Evolutionary conservation across 1,140 invertebrate genomes (phyloP), one percentile per base, ranked within the genome.

Genomic region (Megalonaias nervosa): DNA sequence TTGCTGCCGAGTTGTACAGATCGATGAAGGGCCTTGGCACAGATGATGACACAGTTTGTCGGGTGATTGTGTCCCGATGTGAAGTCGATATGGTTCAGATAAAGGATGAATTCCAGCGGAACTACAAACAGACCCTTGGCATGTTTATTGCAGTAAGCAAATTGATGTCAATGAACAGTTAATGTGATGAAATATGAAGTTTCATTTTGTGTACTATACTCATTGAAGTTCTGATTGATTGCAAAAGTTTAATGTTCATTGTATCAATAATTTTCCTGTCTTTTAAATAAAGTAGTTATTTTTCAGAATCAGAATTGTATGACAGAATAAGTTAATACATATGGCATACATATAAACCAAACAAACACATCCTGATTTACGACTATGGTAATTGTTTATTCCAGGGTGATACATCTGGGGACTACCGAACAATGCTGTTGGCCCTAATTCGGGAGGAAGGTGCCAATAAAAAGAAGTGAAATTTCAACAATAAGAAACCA

Each of bases 31-130:
- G 89, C 4, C n/a, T 84, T n/a, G 90, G 90, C 11, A 93, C 92
- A 64, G 87, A 93, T 79, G 92, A 93, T 80, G 87, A 81, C 38
- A 90, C 88, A 14, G 77, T 91, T 74, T 86, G 90, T 66, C 81
- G 91, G 16, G 83, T 91, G 19, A 77, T 93, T 71, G 91, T 93
- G 13, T 89, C 90, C 0, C 75, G 90, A 61, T 88, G 89, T 80
- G 92, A 93, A 80, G 86, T 92, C 2, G 92, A 93, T 83, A 91
- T 93, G 92, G 90, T 87, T 55, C 91, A 93, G 81, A 92, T 93
- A 67, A 92, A 93, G 79, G 79, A 89, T 23, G 91, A 90, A 62
- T 93, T 92, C 83, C 89, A 92, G 74, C 87, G 82, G 26, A 77
- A 80, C 55, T 91, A 85, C 81, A 83, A 84, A 17, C 82, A 90